phyloP scores from a whole-genome alignment of 2,888 invertebrate species.

The Pterobdella sp. region DNA sequence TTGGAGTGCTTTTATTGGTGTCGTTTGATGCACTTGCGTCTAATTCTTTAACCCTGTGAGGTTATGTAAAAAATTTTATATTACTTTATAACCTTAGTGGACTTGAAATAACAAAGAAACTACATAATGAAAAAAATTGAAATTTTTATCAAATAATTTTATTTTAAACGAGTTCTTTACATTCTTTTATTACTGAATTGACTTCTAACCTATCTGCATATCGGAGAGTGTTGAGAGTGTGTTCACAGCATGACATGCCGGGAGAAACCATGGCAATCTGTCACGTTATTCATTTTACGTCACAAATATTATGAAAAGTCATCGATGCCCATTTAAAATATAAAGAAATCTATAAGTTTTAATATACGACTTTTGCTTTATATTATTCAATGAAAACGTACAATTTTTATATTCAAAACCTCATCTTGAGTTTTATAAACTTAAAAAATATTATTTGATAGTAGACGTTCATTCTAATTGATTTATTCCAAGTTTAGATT shows the following conservation, averaged over 20 bases:
- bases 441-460: no score
- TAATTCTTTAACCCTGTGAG: not conserved
- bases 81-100: no score
- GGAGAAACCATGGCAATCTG: constrained; percentile 97
- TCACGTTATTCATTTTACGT: not conserved
- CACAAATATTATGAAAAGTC: not conserved
- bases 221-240: constrained; percentile 90
- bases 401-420: no score
- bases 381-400: not conserved
- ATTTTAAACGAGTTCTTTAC: no score
- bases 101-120: no score
- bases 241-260: constrained; percentile 89
- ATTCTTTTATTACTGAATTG: no score
- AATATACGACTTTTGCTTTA: not conserved
- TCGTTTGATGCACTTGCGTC: not conserved
- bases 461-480: no score
- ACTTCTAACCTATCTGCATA: constrained; percentile 87
- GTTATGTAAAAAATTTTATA: no score
- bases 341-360: not conserved
- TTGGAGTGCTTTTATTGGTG: not conserved
- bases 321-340: not conserved
- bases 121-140: no score
- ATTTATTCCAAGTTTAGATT: not conserved
- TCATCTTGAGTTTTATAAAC: no score
- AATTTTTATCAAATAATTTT: no score